Percentiles rank a stretch among this genome's conserved stretches.
Evolutionary conservation across 2,797 vertebrate species (phyloP).

Genomic region (Gambelia wislizenii): DNA sequence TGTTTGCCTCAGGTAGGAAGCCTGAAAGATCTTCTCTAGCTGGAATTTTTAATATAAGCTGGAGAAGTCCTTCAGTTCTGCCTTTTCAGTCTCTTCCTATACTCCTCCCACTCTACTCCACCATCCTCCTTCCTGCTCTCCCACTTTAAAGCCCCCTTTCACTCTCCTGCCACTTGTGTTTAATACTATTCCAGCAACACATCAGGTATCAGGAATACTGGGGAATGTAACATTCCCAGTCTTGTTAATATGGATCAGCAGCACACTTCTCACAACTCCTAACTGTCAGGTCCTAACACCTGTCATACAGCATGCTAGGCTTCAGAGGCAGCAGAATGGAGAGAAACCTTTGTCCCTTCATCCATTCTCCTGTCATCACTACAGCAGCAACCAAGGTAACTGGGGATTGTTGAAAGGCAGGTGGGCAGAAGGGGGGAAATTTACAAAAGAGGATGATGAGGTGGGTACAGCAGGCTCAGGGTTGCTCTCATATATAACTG

Average conservation of each 20-base stretch:
- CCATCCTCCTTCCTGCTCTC: no score
- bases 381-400: neutral
- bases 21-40: neutral
- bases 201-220: neutral
- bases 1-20: neutral
- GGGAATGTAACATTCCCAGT: neutral
- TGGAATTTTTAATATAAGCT: neutral
- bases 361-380: neutral
- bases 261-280: neutral
- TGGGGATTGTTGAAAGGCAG: neutral
- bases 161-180: neutral
- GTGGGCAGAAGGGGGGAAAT: neutral
- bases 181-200: neutral
- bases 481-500: neutral
- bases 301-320: neutral
- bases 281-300: neutral
- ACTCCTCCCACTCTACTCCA: neutral
- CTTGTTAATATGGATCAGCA: neutral
- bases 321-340: neutral
- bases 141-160: neutral
- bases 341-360: neutral
- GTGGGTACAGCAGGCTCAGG: neutral
- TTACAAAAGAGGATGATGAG: neutral
- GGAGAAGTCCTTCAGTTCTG: neutral
- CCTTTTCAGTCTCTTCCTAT: neutral